These are phyloP conservation scores for Macrotrachela quadricornifera DNA, from an alignment of 1,140 invertebrate genomes.

Conservation along the genomic window DNA sequence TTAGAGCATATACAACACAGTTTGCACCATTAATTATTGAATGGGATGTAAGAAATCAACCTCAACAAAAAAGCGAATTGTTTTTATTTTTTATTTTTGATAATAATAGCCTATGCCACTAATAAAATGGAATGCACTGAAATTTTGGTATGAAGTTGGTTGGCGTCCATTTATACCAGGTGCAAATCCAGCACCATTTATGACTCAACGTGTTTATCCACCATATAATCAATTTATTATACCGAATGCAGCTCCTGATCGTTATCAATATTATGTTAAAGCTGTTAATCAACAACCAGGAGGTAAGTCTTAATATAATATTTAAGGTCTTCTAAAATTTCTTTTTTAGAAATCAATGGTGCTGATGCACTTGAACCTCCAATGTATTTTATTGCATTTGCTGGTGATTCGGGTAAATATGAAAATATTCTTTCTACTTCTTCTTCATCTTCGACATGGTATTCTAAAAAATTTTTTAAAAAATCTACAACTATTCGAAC, in stretches of 20 bases:
- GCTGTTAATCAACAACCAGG: constrained; percentile 9
- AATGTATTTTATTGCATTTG: too few relatives aligned
- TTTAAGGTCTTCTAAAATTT: too few relatives aligned
- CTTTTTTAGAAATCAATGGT: too few relatives aligned
- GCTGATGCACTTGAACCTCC: too few relatives aligned
- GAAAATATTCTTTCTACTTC: too few relatives aligned
- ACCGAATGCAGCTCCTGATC: not conserved
- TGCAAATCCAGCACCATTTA: too few relatives aligned
- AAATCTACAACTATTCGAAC: too few relatives aligned
- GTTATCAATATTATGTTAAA: constrained; percentile 8
- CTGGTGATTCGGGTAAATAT: too few relatives aligned
- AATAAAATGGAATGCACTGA: constrained; percentile 8
- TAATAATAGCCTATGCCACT: constrained; percentile 3
- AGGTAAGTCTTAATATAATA: not conserved
- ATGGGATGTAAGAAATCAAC: constrained; percentile 4
- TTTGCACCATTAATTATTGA: constrained; percentile 1
- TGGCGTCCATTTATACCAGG: not conserved
- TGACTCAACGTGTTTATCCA: not conserved
- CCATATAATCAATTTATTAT: not conserved
- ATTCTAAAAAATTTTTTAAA: too few relatives aligned
- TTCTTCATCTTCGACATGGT: too few relatives aligned
- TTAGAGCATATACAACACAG: constrained; percentile 1
- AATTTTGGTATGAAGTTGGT: constrained; percentile 8
- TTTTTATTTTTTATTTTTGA: not conserved
- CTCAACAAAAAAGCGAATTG: not conserved